Evolutionary conservation across 30 jellyfish, hydroid and myxozoan species (phyloP), one percentile per base, ranked within the genome.

Genomic region (Chrysaora quinquecirrha): DNA sequence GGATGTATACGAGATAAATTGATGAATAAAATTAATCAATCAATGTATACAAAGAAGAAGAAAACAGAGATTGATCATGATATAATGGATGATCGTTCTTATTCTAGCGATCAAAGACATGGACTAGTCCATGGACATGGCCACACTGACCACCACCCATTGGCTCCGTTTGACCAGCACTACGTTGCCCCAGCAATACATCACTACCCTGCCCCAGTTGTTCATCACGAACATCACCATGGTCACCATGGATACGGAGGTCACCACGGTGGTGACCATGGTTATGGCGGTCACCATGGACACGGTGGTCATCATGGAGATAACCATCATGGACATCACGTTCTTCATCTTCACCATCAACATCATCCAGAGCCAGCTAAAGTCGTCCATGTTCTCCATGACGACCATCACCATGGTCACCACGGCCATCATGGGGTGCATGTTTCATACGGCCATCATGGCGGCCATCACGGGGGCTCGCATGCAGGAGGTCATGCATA

Each of bases 51-150:
- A n/a, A n/a, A n/a, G n/a, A n/a, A n/a, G n/a, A n/a, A n/a, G n/a
- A n/a, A n/a, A n/a, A n/a, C n/a, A n/a, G n/a, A n/a, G n/a, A n/a
- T n/a, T n/a, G n/a, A n/a, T n/a, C n/a, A n/a, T n/a, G n/a, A n/a
- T n/a, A n/a, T n/a, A n/a, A n/a, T n/a, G n/a, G n/a, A n/a, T n/a
- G n/a, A n/a, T n/a, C n/a, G n/a, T n/a, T n/a, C n/a, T n/a, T n/a
- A n/a, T 31, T 78, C 19, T 64, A 82, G 92, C 7, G 54, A 82
- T 33, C 92, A 82, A 70, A 73, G 92, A 68, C 85, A 82, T 43
- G 92, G 80, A 31, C 85, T 82, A 12, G 92, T 30, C 1, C 25
- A 52, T 52, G 68, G 68, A 52, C 68, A 52, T 19, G 87, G 87
- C 22, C 18, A 52, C 25, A 25, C 22, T 20, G 75, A 48, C n/a